phyloP scores from a whole-genome alignment of 2,797 vertebrate genomes.

The Ctenosaura bakeri region DNA sequence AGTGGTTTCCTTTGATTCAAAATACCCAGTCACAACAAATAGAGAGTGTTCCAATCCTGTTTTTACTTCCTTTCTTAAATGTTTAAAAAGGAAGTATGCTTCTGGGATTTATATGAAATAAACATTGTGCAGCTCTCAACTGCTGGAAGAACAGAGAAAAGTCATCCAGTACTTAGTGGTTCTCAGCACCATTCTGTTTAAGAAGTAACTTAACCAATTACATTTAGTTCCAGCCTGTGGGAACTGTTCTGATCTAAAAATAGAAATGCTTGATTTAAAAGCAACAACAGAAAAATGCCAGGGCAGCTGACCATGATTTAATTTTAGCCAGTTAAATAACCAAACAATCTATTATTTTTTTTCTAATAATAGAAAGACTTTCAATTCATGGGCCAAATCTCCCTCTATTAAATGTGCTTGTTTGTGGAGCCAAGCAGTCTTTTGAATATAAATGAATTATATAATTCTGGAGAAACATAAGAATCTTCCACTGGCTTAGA shows the following conservation, averaged over 20 bases:
- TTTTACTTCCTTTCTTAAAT: background rate
- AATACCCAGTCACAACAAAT: background rate
- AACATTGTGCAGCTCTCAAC: background rate
- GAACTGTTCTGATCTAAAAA: background rate
- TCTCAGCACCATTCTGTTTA: background rate
- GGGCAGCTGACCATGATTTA: background rate
- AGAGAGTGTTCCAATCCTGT: background rate
- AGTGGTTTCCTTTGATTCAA: background rate
- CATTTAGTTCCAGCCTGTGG: background rate
- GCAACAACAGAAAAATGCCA: background rate
- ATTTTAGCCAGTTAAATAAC: background rate
- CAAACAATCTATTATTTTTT: rapidly evolving
- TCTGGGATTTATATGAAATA: background rate
- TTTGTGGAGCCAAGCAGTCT: background rate
- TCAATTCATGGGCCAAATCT: rapidly evolving
- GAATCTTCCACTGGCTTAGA: background rate
- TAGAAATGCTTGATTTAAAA: constrained; percentile 7
- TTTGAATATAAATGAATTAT: background rate
- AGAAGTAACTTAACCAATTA: background rate
- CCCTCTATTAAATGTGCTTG: background rate
- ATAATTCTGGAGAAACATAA: background rate
- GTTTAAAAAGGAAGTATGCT: background rate
- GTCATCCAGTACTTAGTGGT: background rate
- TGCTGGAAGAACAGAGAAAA: background rate
- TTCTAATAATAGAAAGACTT: background rate